phyloP scores from a whole-genome alignment of 2,888 invertebrate species.

The Meghimatium bilineatum region DNA sequence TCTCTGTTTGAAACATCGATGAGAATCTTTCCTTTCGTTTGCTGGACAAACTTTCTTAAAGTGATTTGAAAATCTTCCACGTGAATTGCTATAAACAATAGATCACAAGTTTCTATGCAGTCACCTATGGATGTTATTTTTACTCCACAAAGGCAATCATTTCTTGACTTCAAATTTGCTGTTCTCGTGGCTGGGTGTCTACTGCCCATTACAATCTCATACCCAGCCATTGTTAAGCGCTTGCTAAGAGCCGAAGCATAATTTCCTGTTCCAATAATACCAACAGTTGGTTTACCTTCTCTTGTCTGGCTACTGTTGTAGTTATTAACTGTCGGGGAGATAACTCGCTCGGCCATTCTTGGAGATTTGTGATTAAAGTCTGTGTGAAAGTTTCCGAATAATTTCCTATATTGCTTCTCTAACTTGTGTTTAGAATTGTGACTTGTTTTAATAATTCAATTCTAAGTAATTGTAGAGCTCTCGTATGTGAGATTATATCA shows the following conservation, averaged over 20 bases:
- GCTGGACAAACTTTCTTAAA: slow-evolving; percentile 51
- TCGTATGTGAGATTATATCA: no score
- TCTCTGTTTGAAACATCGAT: slow-evolving; percentile 70
- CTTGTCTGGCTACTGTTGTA: background rate
- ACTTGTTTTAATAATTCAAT: no score
- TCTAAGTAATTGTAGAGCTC: no score
- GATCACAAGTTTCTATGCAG: slow-evolving; percentile 56
- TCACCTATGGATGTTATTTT: slow-evolving; percentile 58
- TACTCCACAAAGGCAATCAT: slow-evolving; percentile 61
- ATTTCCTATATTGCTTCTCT: no score
- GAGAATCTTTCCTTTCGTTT: slow-evolving; percentile 61
- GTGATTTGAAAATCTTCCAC: slow-evolving; percentile 62
- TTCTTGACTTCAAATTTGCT: background rate
- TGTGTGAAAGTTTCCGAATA: no score
- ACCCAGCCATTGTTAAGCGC: slow-evolving; percentile 62
- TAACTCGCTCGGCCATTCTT: background rate
- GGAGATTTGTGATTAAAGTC: background rate
- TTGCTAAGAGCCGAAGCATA: slow-evolving; percentile 66
- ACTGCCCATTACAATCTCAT: slow-evolving; percentile 69
- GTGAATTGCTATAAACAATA: slow-evolving; percentile 66
- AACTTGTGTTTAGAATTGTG: no score
- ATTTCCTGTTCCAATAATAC: slow-evolving; percentile 71
- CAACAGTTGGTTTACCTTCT: slow-evolving; percentile 48
- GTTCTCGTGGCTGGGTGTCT: slow-evolving; percentile 57
- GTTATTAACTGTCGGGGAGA: background rate